Percentiles rank a stretch among this genome's conserved stretches.
Conservation (phyloP, 2,113 vertebrate species). For the Microcebus murinus region DNA sequence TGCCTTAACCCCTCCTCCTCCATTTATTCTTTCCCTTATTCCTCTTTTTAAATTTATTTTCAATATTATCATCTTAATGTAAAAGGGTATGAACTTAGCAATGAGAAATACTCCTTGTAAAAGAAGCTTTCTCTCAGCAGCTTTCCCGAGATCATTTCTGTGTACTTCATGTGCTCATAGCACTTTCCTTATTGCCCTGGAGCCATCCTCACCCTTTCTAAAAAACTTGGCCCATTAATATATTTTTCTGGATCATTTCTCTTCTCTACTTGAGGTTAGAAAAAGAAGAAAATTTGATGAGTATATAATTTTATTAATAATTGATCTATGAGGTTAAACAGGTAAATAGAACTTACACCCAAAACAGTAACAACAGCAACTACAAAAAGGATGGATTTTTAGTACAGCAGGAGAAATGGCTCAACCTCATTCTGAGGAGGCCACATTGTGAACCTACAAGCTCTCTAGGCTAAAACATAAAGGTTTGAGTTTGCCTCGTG, state of each 20-base stretch:
- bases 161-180: not conserved
- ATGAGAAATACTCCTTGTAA: not conserved
- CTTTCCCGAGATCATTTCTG: not conserved
- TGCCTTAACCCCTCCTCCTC: not conserved
- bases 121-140: not conserved
- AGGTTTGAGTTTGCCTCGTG: not conserved
- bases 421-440: not conserved
- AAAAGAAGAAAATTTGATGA: not conserved
- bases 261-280: not conserved
- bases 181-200: not conserved
- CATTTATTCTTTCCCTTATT: not conserved
- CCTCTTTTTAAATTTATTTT: not conserved
- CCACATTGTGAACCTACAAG: not conserved
- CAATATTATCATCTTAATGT: not conserved
- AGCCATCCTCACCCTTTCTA: not conserved
- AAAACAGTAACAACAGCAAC: not conserved
- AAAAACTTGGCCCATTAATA: not conserved
- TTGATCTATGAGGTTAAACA: not conserved
- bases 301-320: not conserved
- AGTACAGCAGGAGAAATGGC: not conserved
- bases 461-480: not conserved
- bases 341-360: not conserved
- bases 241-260: not conserved
- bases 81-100: not conserved
- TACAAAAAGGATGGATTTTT: not conserved